These are phyloP conservation scores for Ichneumon xanthorius DNA, from an alignment of 2,888 invertebrate genomes.

Conservation along the genomic window DNA sequence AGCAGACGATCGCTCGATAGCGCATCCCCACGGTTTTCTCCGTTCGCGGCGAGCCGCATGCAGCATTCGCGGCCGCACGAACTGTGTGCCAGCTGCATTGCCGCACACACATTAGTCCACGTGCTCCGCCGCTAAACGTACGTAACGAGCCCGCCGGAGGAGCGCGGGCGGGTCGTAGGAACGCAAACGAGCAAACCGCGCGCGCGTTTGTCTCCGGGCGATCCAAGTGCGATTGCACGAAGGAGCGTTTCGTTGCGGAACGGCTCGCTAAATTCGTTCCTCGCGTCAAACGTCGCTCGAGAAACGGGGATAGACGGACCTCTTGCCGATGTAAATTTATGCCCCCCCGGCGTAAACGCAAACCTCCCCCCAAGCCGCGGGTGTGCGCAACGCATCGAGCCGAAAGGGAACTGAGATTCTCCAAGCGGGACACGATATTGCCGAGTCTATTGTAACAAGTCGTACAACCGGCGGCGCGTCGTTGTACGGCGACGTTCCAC, in stretches of 20 bases:
- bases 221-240: slow-evolving; percentile 40
- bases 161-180: slow-evolving; percentile 1
- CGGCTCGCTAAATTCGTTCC: neutral
- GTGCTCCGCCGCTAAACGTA: slow-evolving; percentile 1
- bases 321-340: slow-evolving; percentile 38
- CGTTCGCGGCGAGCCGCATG: slow-evolving; percentile 35
- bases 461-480: neutral
- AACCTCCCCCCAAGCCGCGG: slow-evolving; percentile 15
- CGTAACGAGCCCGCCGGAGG: neutral
- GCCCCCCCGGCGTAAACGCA: slow-evolving; percentile 37
- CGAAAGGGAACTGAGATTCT: slow-evolving; percentile 9
- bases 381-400: slow-evolving; percentile 2
- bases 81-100: slow-evolving; percentile 42
- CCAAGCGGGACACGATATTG: slow-evolving; percentile 27
- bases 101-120: slow-evolving; percentile 47
- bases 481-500: slow-evolving; percentile 11
- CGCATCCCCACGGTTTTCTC: slow-evolving; percentile 43
- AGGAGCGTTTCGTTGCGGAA: slow-evolving; percentile 18
- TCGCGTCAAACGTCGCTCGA: neutral
- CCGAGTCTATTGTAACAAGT: slow-evolving; percentile 24
- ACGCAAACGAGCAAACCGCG: slow-evolving; percentile 7
- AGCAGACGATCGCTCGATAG: slow-evolving; percentile 56
- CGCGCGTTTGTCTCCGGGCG: slow-evolving; percentile 27
- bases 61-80: slow-evolving; percentile 36
- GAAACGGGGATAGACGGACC: slow-evolving; percentile 10